Conservation (phyloP, 2,797 vertebrate species). For the Aotus griseimembra region DNA sequence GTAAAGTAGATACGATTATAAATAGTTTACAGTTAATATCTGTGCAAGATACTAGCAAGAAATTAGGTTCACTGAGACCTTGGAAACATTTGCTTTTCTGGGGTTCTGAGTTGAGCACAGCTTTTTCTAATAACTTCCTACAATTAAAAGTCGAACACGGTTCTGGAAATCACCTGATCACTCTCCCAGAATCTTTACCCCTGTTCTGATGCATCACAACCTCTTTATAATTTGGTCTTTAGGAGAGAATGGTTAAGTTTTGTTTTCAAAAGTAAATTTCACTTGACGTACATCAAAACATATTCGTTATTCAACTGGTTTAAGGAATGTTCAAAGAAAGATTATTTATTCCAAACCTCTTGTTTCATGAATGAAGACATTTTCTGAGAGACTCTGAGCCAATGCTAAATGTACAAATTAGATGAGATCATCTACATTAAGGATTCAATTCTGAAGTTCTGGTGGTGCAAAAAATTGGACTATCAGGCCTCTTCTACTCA, state of each 20-base stretch:
- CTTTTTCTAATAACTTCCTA: neutral
- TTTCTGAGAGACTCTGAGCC: constrained; percentile 46
- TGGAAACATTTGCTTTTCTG: constrained; percentile 46
- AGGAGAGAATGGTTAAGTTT: constrained; percentile 1
- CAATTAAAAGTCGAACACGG: neutral
- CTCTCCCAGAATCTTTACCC: neutral
- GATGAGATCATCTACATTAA: constrained; percentile 32
- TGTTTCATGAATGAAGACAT: constrained; percentile 62
- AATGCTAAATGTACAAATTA: constrained; percentile 45
- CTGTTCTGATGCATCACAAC: constrained; percentile 37
- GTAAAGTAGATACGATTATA: constrained; percentile 62
- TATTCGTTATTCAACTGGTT: constrained; percentile 56
- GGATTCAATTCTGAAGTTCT: constrained; percentile 30
- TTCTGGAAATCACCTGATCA: neutral
- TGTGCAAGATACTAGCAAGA: constrained; percentile 50
- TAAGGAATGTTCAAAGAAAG: constrained; percentile 56
- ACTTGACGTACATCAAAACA: constrained; percentile 43
- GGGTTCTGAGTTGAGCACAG: constrained; percentile 3
- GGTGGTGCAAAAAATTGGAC: neutral
- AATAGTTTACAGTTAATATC: constrained; percentile 50
- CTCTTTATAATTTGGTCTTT: constrained; percentile 35
- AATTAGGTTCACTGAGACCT: constrained; percentile 59
- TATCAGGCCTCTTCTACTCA: neutral
- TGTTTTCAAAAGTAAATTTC: constrained; percentile 64
- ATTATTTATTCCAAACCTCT: constrained; percentile 49